phyloP scores from a whole-genome alignment of 2,113 vertebrate genomes.

The Acinonyx jubatus region DNA sequence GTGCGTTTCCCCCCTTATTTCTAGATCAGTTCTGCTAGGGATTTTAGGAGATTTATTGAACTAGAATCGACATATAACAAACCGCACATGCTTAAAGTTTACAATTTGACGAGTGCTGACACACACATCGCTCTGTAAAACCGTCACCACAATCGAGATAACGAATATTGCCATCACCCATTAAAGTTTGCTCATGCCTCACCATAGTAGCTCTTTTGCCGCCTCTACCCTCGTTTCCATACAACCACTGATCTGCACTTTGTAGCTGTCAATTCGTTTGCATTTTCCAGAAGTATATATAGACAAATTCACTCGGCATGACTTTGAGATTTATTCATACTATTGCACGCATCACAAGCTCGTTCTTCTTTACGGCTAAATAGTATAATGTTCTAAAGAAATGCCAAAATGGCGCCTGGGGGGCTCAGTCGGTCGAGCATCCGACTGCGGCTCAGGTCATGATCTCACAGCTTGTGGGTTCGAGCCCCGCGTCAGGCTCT shows the following conservation, averaged over 20 bases:
- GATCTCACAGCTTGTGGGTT: too few relatives aligned
- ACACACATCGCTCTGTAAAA: neutral
- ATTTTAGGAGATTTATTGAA: constrained; percentile 9
- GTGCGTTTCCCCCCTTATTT: neutral
- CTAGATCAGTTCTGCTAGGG: neutral
- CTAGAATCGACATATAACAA: too few relatives aligned
- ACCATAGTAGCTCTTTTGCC: too few relatives aligned
- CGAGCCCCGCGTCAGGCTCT: too few relatives aligned
- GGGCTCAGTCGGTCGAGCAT: too few relatives aligned
- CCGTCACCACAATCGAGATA: neutral
- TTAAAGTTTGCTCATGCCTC: neutral
- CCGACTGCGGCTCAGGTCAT: too few relatives aligned
- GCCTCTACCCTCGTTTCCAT: neutral
- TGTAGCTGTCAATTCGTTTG: neutral
- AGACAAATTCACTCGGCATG: neutral
- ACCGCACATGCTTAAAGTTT: too few relatives aligned
- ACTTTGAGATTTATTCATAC: too few relatives aligned
- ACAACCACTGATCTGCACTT: neutral
- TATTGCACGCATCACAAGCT: too few relatives aligned
- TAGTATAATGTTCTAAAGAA: neutral
- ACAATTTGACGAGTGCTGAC: neutral
- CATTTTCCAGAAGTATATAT: neutral
- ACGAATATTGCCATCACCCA: neutral
- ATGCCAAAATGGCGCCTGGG: neutral
- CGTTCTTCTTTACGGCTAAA: neutral